Evolutionary conservation across 2,113 vertebrate species (phyloP), one percentile per base, ranked within the genome.

Genomic region (Atrichornis clamosus): DNA sequence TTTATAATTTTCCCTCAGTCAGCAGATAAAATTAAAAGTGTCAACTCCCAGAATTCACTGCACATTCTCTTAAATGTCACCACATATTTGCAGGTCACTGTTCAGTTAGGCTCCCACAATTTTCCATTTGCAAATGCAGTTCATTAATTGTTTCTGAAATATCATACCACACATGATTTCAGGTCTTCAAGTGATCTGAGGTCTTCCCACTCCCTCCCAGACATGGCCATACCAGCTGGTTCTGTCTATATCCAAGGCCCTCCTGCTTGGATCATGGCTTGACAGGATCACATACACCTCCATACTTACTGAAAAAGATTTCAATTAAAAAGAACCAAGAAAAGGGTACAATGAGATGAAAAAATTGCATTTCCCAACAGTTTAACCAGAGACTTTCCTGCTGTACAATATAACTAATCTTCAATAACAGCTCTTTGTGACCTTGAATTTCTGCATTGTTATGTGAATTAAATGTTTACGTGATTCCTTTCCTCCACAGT

Each of bases 1-100:
- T 80, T 92, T 59, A 75, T 77, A 73, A 44, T 93, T 96, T 92
- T 83, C 15, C 22, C 63, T 89, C 69, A 47, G 64, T 95, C 63
- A 92, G 85, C 88, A 87, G 76, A 89, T 53, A 94, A 75, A 82
- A 78, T 53, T 47, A 80, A 88, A 52, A 49, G 44, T 77, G 26
- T 67, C 6, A 3, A 37, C 50, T 91, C 46, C 53, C 49, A 82
- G 32, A 84, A 95, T 35, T 80, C 37, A 42, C 15, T 74, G 28
- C 35, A 41, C 60, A 22, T 89, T 68, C 21, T 95, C 91, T 84
- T 67, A 90, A 93, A 89, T 73, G 35, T 68, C 90, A 82, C 44
- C 33, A 37, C 39, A 33, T 69, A 63, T 87, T 92, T 92, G 30
- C 62, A 33, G 7, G 49, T 75, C 79, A 92, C 52, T 46, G 42